Evolutionary conservation across 2,113 vertebrate species (phyloP).

Genomic region (Sigmodon hispidus): DNA sequence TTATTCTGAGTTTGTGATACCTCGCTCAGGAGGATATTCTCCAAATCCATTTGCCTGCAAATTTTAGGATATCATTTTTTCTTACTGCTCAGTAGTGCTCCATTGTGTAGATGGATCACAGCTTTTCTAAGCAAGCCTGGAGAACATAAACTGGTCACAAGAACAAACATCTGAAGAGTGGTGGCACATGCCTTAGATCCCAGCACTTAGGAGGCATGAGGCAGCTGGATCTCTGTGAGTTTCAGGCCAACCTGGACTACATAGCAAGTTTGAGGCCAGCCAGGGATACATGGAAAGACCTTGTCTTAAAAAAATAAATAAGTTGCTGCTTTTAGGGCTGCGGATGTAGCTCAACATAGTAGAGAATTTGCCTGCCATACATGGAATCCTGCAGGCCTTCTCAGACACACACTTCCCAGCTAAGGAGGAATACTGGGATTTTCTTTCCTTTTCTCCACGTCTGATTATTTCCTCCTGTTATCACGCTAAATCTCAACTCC

Average conservation of each 20-base stretch:
- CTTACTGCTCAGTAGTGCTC: too few relatives aligned
- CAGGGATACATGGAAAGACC: background rate
- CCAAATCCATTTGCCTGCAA: too few relatives aligned
- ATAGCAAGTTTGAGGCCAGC: background rate
- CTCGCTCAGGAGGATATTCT: too few relatives aligned
- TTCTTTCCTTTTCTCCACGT: background rate
- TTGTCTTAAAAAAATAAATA: background rate
- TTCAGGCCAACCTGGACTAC: background rate
- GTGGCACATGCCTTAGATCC: too few relatives aligned
- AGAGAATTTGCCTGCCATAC: background rate
- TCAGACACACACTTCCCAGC: background rate
- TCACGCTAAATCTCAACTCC: background rate
- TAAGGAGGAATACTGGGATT: background rate
- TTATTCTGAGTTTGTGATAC: too few relatives aligned
- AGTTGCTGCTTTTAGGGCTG: background rate
- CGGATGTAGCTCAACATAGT: background rate
- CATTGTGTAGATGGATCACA: too few relatives aligned
- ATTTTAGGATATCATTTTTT: too few relatives aligned
- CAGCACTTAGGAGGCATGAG: too few relatives aligned
- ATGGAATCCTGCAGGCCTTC: background rate
- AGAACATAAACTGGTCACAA: too few relatives aligned
- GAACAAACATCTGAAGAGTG: too few relatives aligned
- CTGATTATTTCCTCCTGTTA: background rate
- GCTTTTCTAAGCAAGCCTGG: too few relatives aligned
- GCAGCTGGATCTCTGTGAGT: background rate